A percentile compares a stretch with the other conserved stretches of the same genome.
phyloP scores from a whole-genome alignment of 1,140 invertebrate species.

The Leptinotarsa undecemlineata region DNA sequence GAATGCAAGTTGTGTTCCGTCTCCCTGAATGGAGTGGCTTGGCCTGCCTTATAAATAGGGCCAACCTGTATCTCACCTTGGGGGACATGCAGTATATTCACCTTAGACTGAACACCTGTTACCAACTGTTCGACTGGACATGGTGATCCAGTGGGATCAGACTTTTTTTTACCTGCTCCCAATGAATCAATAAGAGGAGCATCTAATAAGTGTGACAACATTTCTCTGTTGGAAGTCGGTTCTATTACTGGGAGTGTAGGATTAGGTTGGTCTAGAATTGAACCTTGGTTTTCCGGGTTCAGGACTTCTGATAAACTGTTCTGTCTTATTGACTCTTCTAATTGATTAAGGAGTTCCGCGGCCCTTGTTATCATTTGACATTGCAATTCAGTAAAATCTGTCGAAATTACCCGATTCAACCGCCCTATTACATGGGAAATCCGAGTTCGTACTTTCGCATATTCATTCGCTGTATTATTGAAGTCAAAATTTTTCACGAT shows the following conservation, averaged over 20 bases:
- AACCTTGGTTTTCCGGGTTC: not conserved
- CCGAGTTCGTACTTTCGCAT: conserved; percentile 1
- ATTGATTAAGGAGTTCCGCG: not conserved
- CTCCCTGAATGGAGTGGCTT: not conserved
- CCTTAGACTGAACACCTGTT: not conserved
- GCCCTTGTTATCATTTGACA: not conserved
- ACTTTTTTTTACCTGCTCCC: not conserved
- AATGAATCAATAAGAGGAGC: not conserved
- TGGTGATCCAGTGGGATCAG: not conserved
- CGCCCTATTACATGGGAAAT: not conserved
- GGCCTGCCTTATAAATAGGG: too few species aligned
- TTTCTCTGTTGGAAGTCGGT: not conserved
- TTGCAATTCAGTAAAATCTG: not conserved
- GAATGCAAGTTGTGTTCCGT: not conserved
- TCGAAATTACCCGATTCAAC: not conserved
- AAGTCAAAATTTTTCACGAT: not conserved
- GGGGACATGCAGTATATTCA: not conserved
- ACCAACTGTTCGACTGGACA: not conserved
- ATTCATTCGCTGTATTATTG: conserved; percentile 1
- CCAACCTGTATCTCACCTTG: too few species aligned
- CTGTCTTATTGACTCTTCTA: too few species aligned
- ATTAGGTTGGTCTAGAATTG: conserved; percentile 3
- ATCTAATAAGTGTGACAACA: not conserved
- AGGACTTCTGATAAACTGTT: not conserved
- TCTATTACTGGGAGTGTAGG: not conserved